Evolutionary conservation across 2,888 invertebrate genomes (phyloP), one percentile per base, ranked within the genome.

Genomic region (Nemurella pictetii): DNA sequence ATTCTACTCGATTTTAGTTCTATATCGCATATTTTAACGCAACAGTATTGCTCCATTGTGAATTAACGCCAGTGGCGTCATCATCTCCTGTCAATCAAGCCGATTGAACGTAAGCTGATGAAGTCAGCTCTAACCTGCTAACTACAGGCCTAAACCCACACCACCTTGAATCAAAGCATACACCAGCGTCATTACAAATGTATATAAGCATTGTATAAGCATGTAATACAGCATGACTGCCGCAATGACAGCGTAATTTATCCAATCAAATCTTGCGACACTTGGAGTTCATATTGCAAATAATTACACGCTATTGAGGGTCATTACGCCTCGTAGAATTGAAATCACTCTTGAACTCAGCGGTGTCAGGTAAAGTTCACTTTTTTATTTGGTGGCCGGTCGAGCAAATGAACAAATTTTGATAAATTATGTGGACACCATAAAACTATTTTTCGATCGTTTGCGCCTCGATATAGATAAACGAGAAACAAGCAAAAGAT

Each of bases 281-380:
- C 30, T 78, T 30, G n/a, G 30, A 30, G 30, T 78, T 75, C 75
- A 75, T 78, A 30, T 78, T 78, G 78, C 78, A 78, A 78, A 78
- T 78, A 78, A 78, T 78, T 78, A 78, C 78, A 30, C n/a, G 78
- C 26, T n/a, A 29, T 78, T 78, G 78, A 78, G 78, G 75, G 75
- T 75, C 75, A 75, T 75, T 15, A 75, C 27, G 26, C 75, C 27
- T 75, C 28, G 55, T 55, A 20, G 55, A 55, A 55, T 55, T 55
- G 55, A 12, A 55, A 55, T 55, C 9, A 55, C 20, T 55, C 20
- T 55, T 55, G 15, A 55, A 20, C 55, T 20, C 55, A 20, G 9
- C 20, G 55, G 55, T 55, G 20, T 12, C 55, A 55, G 55, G 55
- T 55, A 55, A 2, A 55, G 55, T 12, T 3, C 20, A 20, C 55